Evolutionary conservation across 2,888 invertebrate genomes (phyloP).

Genomic region (Camponotus fellah): DNA sequence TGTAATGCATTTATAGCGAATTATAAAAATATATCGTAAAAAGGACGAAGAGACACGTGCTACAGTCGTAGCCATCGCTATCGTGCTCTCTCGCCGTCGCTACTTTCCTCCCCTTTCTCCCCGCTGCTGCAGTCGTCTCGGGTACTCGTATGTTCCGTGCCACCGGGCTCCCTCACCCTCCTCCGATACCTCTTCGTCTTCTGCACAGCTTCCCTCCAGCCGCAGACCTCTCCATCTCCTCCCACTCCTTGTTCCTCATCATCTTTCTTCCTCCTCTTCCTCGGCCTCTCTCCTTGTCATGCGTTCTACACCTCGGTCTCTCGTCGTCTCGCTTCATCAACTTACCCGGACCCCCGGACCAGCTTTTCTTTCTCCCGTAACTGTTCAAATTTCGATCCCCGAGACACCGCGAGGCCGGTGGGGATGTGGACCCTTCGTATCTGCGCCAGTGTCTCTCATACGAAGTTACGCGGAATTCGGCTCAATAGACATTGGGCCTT

Average conservation of each 20-base stretch:
- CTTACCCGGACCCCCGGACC: conserved; percentile 75
- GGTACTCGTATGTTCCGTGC: conserved; percentile 57
- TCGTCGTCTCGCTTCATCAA: conserved; percentile 58
- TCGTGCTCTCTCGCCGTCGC: conserved; percentile 32
- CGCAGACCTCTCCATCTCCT: conserved; percentile 62
- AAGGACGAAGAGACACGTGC: conserved; percentile 13
- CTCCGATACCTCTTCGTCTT: conserved; percentile 57
- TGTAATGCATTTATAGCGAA: background rate
- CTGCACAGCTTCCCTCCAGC: conserved; percentile 67
- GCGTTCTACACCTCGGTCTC: conserved; percentile 46
- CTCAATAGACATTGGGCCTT: conserved; percentile 9
- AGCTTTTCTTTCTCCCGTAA: conserved; percentile 82
- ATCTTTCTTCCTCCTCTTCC: conserved; percentile 51
- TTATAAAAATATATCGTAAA: background rate
- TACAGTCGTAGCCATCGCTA: conserved; percentile 63
- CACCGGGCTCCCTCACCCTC: conserved; percentile 60
- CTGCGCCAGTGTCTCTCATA: conserved; percentile 81
- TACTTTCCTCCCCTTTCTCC: conserved; percentile 56
- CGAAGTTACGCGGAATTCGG: background rate
- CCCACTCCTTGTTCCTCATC: conserved; percentile 59
- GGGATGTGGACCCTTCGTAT: conserved; percentile 79
- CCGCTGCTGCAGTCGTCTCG: conserved; percentile 42
- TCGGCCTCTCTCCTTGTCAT: conserved; percentile 47
- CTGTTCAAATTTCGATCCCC: conserved; percentile 84
- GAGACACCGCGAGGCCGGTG: conserved; percentile 72